Percentiles rank a stretch among this genome's conserved stretches.
These are phyloP conservation scores for Melanchra persicariae DNA, from an alignment of 2,888 invertebrate genomes.

Conservation along the genomic window DNA sequence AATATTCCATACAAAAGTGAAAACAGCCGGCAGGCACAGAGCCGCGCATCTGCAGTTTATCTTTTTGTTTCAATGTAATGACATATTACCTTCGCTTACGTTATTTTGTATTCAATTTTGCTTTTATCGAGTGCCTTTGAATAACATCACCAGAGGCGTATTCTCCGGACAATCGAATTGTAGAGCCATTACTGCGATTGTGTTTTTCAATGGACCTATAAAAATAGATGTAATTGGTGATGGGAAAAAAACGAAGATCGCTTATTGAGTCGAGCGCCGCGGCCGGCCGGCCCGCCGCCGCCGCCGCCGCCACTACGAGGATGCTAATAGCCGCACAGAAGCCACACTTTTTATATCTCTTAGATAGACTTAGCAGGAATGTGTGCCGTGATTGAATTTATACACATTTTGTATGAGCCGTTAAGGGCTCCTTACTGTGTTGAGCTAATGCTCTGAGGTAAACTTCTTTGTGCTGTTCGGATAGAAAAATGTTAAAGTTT, in stretches of 20 bases:
- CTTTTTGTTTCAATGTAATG: slow-evolving; percentile 65
- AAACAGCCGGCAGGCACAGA: slow-evolving; percentile 49
- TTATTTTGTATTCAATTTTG: slow-evolving; percentile 73
- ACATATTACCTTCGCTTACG: slow-evolving; percentile 64
- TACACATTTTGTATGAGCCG: slow-evolving; percentile 37
- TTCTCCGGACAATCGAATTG: slow-evolving; percentile 79
- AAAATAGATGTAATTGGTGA: slow-evolving; percentile 85
- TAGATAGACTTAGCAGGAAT: slow-evolving; percentile 58
- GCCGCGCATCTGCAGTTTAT: slow-evolving; percentile 42
- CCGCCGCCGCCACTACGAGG: slow-evolving; percentile 64
- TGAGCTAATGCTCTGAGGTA: slow-evolving; percentile 36
- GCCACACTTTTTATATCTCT: slow-evolving; percentile 69
- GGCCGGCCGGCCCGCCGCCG: slow-evolving; percentile 49
- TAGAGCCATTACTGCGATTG: slow-evolving; percentile 81
- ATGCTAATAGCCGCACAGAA: slow-evolving; percentile 78
- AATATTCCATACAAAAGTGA: slow-evolving; percentile 50
- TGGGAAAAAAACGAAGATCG: slow-evolving; percentile 82
- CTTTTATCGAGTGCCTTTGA: slow-evolving; percentile 74
- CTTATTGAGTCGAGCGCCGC: slow-evolving; percentile 75
- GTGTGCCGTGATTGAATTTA: slow-evolving; percentile 61
- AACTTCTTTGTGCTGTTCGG: slow-evolving; percentile 26
- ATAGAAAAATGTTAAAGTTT: background rate
- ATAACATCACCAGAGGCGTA: slow-evolving; percentile 77
- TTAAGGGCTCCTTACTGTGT: slow-evolving; percentile 38
- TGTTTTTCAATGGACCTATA: slow-evolving; percentile 83